These are phyloP conservation scores for Priocnemis perturbator DNA, from an alignment of 2,888 invertebrate genomes.

Conservation along the genomic window DNA sequence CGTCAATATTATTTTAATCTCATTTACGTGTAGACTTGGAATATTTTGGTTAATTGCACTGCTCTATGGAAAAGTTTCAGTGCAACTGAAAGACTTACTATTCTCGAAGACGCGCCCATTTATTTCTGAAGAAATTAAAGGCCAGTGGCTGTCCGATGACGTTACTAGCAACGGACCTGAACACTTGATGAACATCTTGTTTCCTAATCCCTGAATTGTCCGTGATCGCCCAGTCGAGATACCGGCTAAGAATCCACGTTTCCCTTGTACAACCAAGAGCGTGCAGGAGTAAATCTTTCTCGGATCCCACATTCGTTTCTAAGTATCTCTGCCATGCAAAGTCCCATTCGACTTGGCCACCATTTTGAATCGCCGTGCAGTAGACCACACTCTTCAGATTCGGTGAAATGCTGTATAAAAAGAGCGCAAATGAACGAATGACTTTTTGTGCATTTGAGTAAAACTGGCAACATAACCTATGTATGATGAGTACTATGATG, in stretches of 20 bases:
- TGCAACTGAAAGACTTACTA: conserved; percentile 79
- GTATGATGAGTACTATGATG: too few relatives aligned
- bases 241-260: conserved; percentile 88
- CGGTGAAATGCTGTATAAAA: conserved; percentile 83
- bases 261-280: conserved; percentile 90
- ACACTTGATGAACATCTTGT: conserved; percentile 87
- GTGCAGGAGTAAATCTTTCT: conserved; percentile 85
- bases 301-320: conserved; percentile 86
- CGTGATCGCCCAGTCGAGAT: conserved; percentile 84
- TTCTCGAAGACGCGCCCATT: conserved; percentile 83
- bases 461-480: too few relatives aligned
- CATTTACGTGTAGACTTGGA: neutral
- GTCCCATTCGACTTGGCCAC: conserved; percentile 91
- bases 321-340: conserved; percentile 90
- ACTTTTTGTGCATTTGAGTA: too few relatives aligned
- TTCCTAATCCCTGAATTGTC: conserved; percentile 87
- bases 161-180: conserved; percentile 85
- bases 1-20: neutral
- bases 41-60: neutral
- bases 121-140: conserved; percentile 85
- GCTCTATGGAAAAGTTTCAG: neutral
- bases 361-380: conserved; percentile 89
- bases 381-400: conserved; percentile 90
- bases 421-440: conserved; percentile 1
- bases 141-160: conserved; percentile 88